Evolutionary conservation across 2,113 vertebrate species (phyloP).

Genomic region (Siphamia tubifer): DNA sequence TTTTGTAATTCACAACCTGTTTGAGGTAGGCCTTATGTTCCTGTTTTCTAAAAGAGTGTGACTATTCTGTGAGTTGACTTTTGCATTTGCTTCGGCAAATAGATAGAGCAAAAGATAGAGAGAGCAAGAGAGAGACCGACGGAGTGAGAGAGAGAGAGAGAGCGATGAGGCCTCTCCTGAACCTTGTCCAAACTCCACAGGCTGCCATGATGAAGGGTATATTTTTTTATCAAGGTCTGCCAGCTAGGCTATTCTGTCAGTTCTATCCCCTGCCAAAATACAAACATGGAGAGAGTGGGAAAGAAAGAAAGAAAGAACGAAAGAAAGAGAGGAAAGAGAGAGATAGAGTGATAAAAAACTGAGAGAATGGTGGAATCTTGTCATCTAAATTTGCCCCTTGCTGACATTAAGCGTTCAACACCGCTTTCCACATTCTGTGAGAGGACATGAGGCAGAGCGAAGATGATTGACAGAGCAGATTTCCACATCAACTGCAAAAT

Average conservation of each 20-base stretch:
- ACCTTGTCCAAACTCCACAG: conserved; percentile 73
- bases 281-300: conserved; percentile 35
- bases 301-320: conserved; percentile 26
- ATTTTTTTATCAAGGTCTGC: conserved; percentile 80
- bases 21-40: conserved; percentile 41
- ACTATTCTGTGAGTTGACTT: conserved; percentile 49
- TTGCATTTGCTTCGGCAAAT: conserved; percentile 47
- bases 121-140: background rate
- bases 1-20: conserved; percentile 35
- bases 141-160: background rate
- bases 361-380: background rate
- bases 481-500: conserved; percentile 3
- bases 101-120: background rate
- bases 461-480: conserved; percentile 24
- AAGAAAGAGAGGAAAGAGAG: conserved; percentile 16
- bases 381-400: conserved; percentile 15
- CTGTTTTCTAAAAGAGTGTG: conserved; percentile 55
- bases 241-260: conserved; percentile 67
- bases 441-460: background rate
- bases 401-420: conserved; percentile 10
- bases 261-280: conserved; percentile 61
- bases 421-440: conserved; percentile 10
- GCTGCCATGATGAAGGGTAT: conserved; percentile 74
- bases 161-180: conserved; percentile 51
- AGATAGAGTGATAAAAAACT: conserved; percentile 7